Evolutionary conservation across 1,140 invertebrate species (phyloP).

Genomic region (Tribolium madens): DNA sequence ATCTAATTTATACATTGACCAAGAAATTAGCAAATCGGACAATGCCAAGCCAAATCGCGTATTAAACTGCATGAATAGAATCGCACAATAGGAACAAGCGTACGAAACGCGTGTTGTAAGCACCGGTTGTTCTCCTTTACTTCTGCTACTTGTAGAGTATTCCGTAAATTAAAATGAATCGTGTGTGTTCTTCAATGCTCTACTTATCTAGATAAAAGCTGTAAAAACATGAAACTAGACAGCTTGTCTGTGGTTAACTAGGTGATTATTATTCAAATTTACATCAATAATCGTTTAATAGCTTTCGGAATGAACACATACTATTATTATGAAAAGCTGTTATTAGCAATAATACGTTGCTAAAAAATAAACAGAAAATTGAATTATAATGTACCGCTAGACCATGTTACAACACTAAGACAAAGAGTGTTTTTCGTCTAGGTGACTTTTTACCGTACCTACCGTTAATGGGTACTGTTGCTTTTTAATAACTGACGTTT

Average conservation of each 20-base stretch:
- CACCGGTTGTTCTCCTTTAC: constrained; percentile 8
- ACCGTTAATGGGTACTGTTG: constrained; percentile 18
- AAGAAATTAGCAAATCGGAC: constrained; percentile 20
- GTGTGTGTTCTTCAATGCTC: constrained; percentile 2
- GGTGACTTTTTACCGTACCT: background rate
- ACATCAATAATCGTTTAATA: constrained; percentile 27
- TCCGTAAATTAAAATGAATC: constrained; percentile 12
- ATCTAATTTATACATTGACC: constrained; percentile 22
- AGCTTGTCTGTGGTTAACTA: constrained; percentile 26
- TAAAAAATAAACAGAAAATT: constrained; percentile 21
- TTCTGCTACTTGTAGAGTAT: background rate
- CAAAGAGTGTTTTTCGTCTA: constrained; percentile 8
- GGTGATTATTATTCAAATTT: constrained; percentile 29
- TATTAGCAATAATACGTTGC: constrained; percentile 6
- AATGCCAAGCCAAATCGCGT: constrained; percentile 13
- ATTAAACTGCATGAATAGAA: constrained; percentile 2
- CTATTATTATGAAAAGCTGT: constrained; percentile 1
- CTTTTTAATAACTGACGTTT: constrained; percentile 20
- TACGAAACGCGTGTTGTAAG: too few species aligned
- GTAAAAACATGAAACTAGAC: constrained; percentile 26
- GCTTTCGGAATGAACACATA: constrained; percentile 8
- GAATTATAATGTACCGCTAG: constrained; percentile 24
- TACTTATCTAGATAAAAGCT: constrained; percentile 17
- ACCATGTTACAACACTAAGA: constrained; percentile 3
- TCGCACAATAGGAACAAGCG: background rate